Percentiles rank a stretch among this genome's conserved stretches.
These are phyloP conservation scores for Apamea epomidion DNA, from an alignment of 2,888 invertebrate species.

Conservation along the genomic window DNA sequence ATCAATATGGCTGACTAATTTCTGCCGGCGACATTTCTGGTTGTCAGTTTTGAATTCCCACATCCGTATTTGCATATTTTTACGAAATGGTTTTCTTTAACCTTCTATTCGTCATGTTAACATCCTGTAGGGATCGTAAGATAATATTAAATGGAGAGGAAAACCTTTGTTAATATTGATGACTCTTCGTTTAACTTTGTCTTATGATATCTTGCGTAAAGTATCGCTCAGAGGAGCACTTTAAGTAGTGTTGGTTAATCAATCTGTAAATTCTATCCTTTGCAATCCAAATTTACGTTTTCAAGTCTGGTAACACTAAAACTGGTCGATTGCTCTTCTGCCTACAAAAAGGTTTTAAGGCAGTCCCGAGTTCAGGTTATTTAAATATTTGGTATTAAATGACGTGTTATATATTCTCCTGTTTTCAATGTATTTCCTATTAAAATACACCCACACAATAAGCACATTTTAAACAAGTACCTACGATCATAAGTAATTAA, in stretches of 20 bases:
- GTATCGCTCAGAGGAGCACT: neutral
- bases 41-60: constrained; percentile 2
- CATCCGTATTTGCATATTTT: constrained; percentile 40
- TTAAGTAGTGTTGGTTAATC: neutral
- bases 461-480: no score
- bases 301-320: neutral
- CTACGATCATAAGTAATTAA: neutral
- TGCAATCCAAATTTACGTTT: neutral
- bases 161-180: neutral
- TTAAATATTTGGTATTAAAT: neutral
- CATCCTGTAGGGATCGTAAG: neutral
- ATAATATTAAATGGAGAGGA: constrained; percentile 2
- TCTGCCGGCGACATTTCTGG: constrained; percentile 25
- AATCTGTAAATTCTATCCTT: neutral
- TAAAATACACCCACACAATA: neutral
- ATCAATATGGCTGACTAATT: constrained; percentile 44
- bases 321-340: neutral
- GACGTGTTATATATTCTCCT: no score
- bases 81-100: constrained; percentile 14
- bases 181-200: neutral
- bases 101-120: constrained; percentile 22
- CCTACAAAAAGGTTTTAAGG: neutral
- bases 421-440: neutral
- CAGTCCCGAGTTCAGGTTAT: neutral
- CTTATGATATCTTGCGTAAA: neutral